Percentiles rank a stretch among this genome's conserved stretches.
Evolutionary conservation across 2,113 vertebrate genomes (phyloP).

Genomic region (Ciconia boyciana): DNA sequence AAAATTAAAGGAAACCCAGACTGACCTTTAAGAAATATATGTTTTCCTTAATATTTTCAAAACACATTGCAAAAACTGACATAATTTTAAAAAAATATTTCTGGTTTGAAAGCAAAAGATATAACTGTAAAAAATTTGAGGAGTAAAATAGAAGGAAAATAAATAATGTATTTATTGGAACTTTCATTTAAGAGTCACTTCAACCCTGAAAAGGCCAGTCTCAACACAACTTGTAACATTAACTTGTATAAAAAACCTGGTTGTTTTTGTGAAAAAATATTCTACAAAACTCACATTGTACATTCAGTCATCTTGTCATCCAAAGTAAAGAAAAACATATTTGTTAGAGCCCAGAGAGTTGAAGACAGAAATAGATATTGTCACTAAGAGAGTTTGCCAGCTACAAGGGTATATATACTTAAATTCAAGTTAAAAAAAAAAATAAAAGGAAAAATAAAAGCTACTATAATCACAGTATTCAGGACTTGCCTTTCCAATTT

Average conservation of each 20-base stretch:
- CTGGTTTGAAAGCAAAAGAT: neutral
- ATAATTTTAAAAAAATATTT: neutral
- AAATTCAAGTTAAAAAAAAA: neutral
- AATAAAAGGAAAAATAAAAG: neutral
- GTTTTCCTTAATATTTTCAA: neutral
- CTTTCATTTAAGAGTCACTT: neutral
- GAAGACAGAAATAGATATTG: neutral
- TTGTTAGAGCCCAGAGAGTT: neutral
- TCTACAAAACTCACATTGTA: neutral
- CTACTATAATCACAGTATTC: neutral
- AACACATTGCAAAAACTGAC: neutral
- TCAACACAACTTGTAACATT: neutral
- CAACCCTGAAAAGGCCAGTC: neutral
- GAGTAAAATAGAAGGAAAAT: neutral
- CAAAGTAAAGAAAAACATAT: conserved; percentile 1
- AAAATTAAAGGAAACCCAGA: neutral
- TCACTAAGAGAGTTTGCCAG: neutral
- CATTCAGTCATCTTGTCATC: neutral
- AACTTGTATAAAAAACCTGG: neutral
- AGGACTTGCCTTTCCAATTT: neutral
- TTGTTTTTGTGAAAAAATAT: neutral
- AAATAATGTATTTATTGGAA: neutral
- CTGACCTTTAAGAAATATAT: neutral
- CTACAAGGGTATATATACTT: neutral
- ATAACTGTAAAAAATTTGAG: neutral